Evolutionary conservation across 35 echinoderm and acorn worm species (phyloP).

Genomic region (Heliocidaris erythrogramma): DNA sequence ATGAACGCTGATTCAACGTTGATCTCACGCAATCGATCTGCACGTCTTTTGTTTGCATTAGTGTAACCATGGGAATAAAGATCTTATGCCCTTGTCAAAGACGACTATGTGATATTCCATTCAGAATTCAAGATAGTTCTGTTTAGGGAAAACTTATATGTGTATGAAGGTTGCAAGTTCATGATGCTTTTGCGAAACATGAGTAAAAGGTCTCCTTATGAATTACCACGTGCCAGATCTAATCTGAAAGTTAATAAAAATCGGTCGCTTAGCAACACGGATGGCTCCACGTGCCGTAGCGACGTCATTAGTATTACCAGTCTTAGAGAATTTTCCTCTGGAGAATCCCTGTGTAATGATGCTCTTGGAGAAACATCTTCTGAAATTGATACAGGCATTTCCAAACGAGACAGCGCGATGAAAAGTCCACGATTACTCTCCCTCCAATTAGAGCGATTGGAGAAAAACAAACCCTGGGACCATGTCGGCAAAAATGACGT

Average conservation of each 20-base stretch:
- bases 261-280: not conserved
- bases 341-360: not conserved
- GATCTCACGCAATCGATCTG: not conserved
- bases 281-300: not conserved
- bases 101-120: not conserved
- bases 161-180: not conserved
- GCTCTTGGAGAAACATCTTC: not conserved
- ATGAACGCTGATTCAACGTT: not conserved
- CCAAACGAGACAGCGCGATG: not conserved
- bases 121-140: not conserved
- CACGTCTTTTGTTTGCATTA: not conserved
- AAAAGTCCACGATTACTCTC: not conserved
- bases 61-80: not conserved
- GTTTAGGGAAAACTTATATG: no score
- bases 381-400: not conserved
- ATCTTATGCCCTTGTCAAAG: not conserved
- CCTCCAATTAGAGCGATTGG: not conserved
- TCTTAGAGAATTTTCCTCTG: not conserved
- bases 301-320: not conserved
- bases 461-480: not conserved
- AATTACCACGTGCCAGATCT: not conserved
- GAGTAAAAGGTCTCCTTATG: not conserved
- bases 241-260: not conserved
- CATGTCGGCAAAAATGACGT: not conserved
- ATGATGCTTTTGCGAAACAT: not conserved